Base-by-base conservation (phyloP, 2,113 vertebrate genomes). In the Vulpes vulpes region DNA sequence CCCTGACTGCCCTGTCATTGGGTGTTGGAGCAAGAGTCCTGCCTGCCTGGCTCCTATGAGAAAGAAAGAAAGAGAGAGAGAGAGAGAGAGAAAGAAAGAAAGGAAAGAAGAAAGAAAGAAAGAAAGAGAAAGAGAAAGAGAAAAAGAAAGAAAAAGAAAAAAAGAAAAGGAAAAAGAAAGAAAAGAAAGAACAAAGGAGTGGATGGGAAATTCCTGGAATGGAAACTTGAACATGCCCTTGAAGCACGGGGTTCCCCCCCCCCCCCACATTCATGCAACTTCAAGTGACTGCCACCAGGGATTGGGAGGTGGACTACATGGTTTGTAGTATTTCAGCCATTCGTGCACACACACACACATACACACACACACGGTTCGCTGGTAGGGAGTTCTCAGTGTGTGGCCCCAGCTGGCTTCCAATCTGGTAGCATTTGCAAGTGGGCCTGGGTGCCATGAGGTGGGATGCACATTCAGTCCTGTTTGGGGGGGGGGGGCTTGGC, bases 131-230 rank as follows among this genome's bases (percentile, higher is more conserved):
- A 43, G 4, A 43, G 38, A 43, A 43, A 43, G 38, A 43, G 35
- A 35, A 35, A 35, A 43, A 43, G 38, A 92, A 90, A 95, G 94
- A 96, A 97, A 94, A 83, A 49, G 35, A 57, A 57, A 43, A 5
- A 17, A 57, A 57, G 16, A 57, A 35, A 35, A 22, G 35, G 35
- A 35, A 35, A 43, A 55, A 81, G 35, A 67, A 59, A 11, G 20
- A 76, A 35, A 43, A 43, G 38, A 30, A 35, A 35, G 91, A 96
- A 93, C 96, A 97, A 96, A 97, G 95, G 89, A 59, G 35, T 0
- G 9, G 38, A 3, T 71, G 67, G 91, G 92, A 95, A 65, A 94
- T 82, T 86, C 32, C 90, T 69, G 73, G 73, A 53, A 67, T 57
- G 80, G 83, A 86, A 91, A 91, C 86, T 87, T 3, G 1, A 67